Evolutionary conservation across 2,888 invertebrate genomes (phyloP).

Genomic region (Heliconius sara): DNA sequence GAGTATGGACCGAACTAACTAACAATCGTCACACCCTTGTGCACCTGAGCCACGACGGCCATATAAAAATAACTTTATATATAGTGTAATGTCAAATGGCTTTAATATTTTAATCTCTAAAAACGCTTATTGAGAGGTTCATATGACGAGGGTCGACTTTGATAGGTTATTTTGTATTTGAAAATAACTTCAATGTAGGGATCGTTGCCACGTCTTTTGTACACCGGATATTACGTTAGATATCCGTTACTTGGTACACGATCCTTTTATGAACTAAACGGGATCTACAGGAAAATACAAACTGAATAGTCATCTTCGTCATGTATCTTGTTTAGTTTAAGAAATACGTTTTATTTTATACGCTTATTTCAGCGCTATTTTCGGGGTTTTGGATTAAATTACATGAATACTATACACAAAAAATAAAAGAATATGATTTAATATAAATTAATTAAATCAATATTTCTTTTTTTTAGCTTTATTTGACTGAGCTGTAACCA

Average conservation of each 20-base stretch:
- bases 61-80: constrained; percentile 4
- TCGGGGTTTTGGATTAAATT: too few species aligned
- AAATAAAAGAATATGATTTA: too few species aligned
- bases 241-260: constrained; percentile 2
- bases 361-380: too few species aligned
- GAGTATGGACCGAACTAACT: not conserved
- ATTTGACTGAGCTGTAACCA: too few species aligned
- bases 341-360: too few species aligned
- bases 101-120: constrained; percentile 24
- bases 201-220: constrained; percentile 17
- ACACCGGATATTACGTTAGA: constrained; percentile 28
- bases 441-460: too few species aligned
- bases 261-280: constrained; percentile 16
- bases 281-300: not conserved
- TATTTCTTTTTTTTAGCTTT: too few species aligned
- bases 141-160: constrained; percentile 20
- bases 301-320: not conserved
- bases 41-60: too few species aligned
- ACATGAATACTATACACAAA: too few species aligned
- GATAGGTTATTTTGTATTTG: constrained; percentile 29
- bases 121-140: constrained; percentile 23
- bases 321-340: not conserved
- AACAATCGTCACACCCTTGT: not conserved
- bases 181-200: not conserved
- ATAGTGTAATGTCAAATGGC: not conserved